Base-by-base conservation (phyloP, 1,140 invertebrate genomes). In the Heliconius nattereri region DNA sequence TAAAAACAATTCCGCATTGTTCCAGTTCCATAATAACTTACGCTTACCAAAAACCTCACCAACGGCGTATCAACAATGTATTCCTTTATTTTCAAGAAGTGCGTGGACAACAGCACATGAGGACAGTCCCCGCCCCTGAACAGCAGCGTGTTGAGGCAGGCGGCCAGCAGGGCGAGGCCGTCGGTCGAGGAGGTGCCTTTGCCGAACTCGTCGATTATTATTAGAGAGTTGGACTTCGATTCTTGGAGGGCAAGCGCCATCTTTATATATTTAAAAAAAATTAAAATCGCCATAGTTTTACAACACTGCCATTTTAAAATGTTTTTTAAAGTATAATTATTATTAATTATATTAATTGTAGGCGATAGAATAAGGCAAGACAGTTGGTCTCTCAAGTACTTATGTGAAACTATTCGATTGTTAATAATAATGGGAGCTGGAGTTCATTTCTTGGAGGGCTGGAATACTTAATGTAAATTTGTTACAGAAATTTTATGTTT, bases 191-290 rank as follows among this genome's bases (percentile, higher is more conserved):
- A 95, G 16, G 98, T 99, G 80, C 98, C 98, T 94, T 97, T 97
- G 1, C 98, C 98, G 95, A 99, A 98, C 94, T 99, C 98, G 94
- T 99, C 98, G 71, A 99, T 95, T 45, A 99, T 95, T 1, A 99
- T 95, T 3, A 99, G 88, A 0, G 98, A 98, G 75, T 95, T 94
- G 1, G 92, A 85, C 1, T 96, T 96, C 0, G 96, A 96, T 83
- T 95, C 95, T 75, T 95, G 95, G 2, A 98, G 86, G 19, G 97
- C 96, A 40, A 96, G 93, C 16, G 97, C 96, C 93, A 98, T 96
- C 97, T 98, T 85, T 8, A 7, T 3, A 23, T n/a, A 5, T 57
- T 57, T 57, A 19, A 35, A 35, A 35, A 7, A 32, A 32, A 32
- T 32, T 35, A 6, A 35, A 35, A 35, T 35, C 7, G 32, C 7